Evolutionary conservation across 2,888 invertebrate genomes (phyloP).

Genomic region (Ormyrus rosae): DNA sequence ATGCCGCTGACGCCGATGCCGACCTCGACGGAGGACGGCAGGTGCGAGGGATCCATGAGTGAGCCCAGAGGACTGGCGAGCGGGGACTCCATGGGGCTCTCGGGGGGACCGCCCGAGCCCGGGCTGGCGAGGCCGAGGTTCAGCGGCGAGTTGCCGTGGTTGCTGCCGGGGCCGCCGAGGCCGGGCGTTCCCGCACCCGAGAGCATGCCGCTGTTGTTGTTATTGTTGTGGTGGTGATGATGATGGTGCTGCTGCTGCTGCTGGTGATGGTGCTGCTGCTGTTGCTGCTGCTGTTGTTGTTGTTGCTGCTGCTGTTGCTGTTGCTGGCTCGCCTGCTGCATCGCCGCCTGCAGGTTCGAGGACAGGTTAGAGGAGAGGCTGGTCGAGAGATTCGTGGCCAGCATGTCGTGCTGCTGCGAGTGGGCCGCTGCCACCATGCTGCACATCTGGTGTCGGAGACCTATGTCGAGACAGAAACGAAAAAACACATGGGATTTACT

Average conservation of each 20-base stretch:
- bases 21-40: constrained; percentile 78
- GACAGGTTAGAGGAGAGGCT: constrained; percentile 72
- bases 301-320: constrained; percentile 76
- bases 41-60: constrained; percentile 80
- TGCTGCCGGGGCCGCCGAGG: constrained; percentile 59
- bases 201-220: constrained; percentile 71
- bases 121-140: constrained; percentile 78
- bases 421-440: constrained; percentile 84
- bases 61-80: constrained; percentile 81
- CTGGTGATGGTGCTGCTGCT: constrained; percentile 65
- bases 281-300: constrained; percentile 65
- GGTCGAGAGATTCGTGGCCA: constrained; percentile 76
- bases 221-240: constrained; percentile 69
- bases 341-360: constrained; percentile 74
- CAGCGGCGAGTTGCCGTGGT: constrained; percentile 72
- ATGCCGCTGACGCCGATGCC: constrained; percentile 80
- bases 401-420: constrained; percentile 76
- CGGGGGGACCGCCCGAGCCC: constrained; percentile 77
- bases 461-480: constrained; percentile 58
- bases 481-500: background rate
- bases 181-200: constrained; percentile 67
- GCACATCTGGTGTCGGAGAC: constrained; percentile 91
- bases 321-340: constrained; percentile 75
- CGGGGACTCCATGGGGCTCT: constrained; percentile 80
- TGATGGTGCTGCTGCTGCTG: constrained; percentile 50